A percentile compares a stretch with the other conserved stretches of the same genome.
phyloP scores from a whole-genome alignment of 2,113 vertebrate genomes.

The Gymnogyps californianus region DNA sequence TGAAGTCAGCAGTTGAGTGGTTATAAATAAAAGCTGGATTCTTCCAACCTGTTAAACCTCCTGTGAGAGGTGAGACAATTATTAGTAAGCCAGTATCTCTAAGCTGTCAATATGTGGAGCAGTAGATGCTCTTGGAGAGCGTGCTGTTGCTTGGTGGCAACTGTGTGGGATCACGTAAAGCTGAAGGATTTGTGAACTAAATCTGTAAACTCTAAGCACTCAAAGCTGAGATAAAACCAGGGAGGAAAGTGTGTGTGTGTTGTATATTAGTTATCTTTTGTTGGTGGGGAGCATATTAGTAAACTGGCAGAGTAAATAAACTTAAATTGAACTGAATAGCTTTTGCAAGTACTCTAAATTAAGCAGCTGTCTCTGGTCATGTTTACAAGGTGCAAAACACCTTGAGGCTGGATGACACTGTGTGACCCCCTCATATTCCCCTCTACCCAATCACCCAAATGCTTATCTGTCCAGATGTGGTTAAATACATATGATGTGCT shows the following conservation, averaged over 20 bases:
- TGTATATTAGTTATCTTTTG: not conserved
- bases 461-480: not conserved
- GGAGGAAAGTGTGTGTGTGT: not conserved
- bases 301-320: not conserved
- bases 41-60: not conserved
- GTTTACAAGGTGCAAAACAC: not conserved
- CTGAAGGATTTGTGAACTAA: constrained; percentile 41
- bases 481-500: not conserved
- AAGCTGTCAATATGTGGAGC: not conserved
- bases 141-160: not conserved
- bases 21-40: not conserved
- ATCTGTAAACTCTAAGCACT: not conserved
- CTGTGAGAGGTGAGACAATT: not conserved
- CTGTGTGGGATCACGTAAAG: not conserved
- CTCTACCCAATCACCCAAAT: not conserved
- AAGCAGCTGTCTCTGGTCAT: not conserved
- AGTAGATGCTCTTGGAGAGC: not conserved
- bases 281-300: not conserved
- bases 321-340: not conserved
- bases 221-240: not conserved
- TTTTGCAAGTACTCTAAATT: not conserved
- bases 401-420: not conserved
- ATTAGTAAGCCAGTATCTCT: not conserved
- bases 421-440: not conserved
- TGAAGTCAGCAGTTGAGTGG: not conserved